These are phyloP conservation scores for Nestor notabilis DNA, from an alignment of 2,113 vertebrate species.

Conservation along the genomic window DNA sequence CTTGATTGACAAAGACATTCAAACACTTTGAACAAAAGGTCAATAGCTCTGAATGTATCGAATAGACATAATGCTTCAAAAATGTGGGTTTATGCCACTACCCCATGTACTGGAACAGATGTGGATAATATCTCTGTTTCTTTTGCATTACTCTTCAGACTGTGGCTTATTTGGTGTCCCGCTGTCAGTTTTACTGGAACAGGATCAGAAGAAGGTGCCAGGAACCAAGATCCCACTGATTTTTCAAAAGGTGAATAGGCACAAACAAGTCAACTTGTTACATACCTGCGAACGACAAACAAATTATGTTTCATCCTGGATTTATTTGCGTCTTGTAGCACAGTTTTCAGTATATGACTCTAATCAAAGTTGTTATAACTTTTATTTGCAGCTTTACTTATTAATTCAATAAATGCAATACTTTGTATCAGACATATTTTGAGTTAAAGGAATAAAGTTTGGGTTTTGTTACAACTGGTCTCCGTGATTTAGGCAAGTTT, in stretches of 20 bases:
- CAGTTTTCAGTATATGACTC: background rate
- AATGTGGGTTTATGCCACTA: background rate
- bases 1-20: background rate
- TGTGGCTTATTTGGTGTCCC: constrained; percentile 90
- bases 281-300: background rate
- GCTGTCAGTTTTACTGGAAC: constrained; percentile 86
- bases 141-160: constrained; percentile 77
- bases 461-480: background rate
- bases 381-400: constrained; percentile 43
- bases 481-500: background rate
- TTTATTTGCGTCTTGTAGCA: background rate
- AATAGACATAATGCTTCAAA: background rate
- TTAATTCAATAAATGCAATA: constrained; percentile 22
- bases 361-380: constrained; percentile 35
- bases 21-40: background rate
- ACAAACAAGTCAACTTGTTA: background rate
- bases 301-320: background rate
- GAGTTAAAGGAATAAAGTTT: background rate
- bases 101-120: background rate
- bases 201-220: constrained; percentile 87
- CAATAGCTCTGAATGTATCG: background rate
- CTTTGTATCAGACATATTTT: background rate
- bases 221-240: constrained; percentile 90
- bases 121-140: background rate
- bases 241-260: constrained; percentile 85